Base-by-base conservation (phyloP, 1,140 invertebrate genomes). In the Mercenaria mercenaria region DNA sequence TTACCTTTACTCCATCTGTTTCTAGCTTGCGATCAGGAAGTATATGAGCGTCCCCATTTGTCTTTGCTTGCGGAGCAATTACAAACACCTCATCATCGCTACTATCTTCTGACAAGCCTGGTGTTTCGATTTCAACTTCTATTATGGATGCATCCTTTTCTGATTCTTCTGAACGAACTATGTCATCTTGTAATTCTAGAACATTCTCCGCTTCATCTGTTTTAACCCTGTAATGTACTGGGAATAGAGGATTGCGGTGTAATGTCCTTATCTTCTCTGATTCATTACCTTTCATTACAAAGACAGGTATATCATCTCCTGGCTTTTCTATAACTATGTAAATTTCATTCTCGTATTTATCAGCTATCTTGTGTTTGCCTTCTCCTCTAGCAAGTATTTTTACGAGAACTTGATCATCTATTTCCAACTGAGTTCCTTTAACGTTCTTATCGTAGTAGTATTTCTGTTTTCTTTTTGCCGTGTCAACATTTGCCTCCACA, bases 281-380 rank as follows among this genome's bases (percentile, higher is more conserved):
- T 26, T 84, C 61, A 50, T 52, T 69, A 1, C 61, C 59, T 29
- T 84, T 43, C 0, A 82, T 43, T 18, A 34, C n/a, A 43, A 61
- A 90, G 11, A 90, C 89, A 8, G 89, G 89, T 20, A 90, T 80
- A 10, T 87, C 84, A 29, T 59, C 8, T 39, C 23, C 69, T 37
- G 84, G 59, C 37, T 90, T 52, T 26, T 80, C 61, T 43, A 10
- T 47, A 26, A 80, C 76, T 6, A 29, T 74, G 47, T 80, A 90
- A 0, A 81, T 4, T n/a, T 90, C 84, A 6, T 77, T 20, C 56
- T 90, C 84, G 23, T 74, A 90, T 67, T 43, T 87, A 37, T 90
- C 89, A n/a, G 72, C 89, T 26, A 90, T 6, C 29, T 90, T 87
- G 39, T 90, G 59, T 47, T 90, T 90, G 1, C 89, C 83, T 52